Evolutionary conservation across 1,140 invertebrate species (phyloP).

Genomic region (Drosophila aff.): DNA sequence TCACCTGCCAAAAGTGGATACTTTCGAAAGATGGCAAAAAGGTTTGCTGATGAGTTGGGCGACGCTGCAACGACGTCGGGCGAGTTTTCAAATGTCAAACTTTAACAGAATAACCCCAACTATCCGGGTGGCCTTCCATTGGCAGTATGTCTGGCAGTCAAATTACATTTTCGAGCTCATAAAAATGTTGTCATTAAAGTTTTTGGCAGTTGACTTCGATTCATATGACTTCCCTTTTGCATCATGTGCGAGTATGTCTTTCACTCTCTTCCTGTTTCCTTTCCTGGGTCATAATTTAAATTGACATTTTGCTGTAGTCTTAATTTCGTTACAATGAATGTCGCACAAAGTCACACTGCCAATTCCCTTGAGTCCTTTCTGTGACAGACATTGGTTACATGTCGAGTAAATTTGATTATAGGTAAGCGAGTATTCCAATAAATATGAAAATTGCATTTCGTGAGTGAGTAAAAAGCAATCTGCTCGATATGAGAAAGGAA

Average conservation of each 20-base stretch:
- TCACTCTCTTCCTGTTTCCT: background rate
- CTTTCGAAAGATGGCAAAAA: slow-evolving; percentile 39
- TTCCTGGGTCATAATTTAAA: slow-evolving; percentile 64
- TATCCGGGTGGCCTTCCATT: slow-evolving; percentile 9
- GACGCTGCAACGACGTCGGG: background rate
- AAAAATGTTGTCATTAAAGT: slow-evolving; percentile 71
- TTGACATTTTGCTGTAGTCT: slow-evolving; percentile 61
- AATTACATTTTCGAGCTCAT: slow-evolving; percentile 72
- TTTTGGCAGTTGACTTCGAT: slow-evolving; percentile 68
- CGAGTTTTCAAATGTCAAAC: slow-evolving; percentile 36
- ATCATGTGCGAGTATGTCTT: background rate
- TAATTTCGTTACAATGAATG: slow-evolving; percentile 39
- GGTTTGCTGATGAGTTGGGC: slow-evolving; percentile 38
- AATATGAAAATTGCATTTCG: slow-evolving; percentile 26
- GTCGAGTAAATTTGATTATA: slow-evolving; percentile 25
- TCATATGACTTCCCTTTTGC: slow-evolving; percentile 2
- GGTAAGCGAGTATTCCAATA: slow-evolving; percentile 1
- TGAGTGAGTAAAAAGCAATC: slow-evolving; percentile 3
- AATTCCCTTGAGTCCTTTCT: slow-evolving; percentile 20
- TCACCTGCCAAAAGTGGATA: slow-evolving; percentile 52
- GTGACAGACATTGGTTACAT: slow-evolving; percentile 3
- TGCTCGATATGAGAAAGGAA: background rate
- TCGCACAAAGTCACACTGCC: background rate
- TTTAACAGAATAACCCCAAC: slow-evolving; percentile 26
- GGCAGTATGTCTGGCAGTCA: slow-evolving; percentile 39